These are phyloP conservation scores for Microtus pennsylvanicus DNA, from an alignment of 2,113 vertebrate genomes.

Conservation along the genomic window DNA sequence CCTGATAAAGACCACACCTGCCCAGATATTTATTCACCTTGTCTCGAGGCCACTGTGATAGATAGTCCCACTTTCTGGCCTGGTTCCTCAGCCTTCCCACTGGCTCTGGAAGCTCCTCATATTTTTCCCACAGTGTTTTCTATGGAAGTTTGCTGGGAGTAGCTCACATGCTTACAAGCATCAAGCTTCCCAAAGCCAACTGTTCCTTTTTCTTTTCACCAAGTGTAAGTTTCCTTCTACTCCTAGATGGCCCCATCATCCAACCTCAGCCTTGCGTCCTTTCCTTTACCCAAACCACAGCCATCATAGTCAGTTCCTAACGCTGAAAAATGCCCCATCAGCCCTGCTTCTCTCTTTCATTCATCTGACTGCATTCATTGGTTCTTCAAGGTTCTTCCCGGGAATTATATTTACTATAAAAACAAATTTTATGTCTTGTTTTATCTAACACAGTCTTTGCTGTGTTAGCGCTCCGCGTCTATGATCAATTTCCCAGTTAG, in stretches of 20 bases:
- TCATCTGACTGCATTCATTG: no score
- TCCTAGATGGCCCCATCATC: not conserved
- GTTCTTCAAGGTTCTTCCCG: not conserved
- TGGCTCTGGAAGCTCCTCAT: not conserved
- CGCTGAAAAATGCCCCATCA: not conserved
- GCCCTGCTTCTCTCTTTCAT: not conserved
- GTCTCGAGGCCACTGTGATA: not conserved
- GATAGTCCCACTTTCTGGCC: not conserved
- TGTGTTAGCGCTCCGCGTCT: not conserved
- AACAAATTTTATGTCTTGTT: not conserved
- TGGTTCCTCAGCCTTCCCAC: not conserved
- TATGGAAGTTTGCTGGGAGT: not conserved
- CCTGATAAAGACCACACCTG: not conserved
- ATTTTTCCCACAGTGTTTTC: not conserved
- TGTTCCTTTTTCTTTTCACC: not conserved
- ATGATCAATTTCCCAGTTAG: not conserved
- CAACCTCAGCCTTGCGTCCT: not conserved
- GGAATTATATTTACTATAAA: not conserved
- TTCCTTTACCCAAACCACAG: conserved; percentile 17
- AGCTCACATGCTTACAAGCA: not conserved
- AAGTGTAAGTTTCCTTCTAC: not conserved
- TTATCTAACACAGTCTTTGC: not conserved
- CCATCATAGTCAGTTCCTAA: not conserved
- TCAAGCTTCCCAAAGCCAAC: not conserved
- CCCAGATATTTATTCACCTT: not conserved